Conservation (phyloP, 2,888 invertebrate genomes). For the Caenorhabditis sp. region DNA sequence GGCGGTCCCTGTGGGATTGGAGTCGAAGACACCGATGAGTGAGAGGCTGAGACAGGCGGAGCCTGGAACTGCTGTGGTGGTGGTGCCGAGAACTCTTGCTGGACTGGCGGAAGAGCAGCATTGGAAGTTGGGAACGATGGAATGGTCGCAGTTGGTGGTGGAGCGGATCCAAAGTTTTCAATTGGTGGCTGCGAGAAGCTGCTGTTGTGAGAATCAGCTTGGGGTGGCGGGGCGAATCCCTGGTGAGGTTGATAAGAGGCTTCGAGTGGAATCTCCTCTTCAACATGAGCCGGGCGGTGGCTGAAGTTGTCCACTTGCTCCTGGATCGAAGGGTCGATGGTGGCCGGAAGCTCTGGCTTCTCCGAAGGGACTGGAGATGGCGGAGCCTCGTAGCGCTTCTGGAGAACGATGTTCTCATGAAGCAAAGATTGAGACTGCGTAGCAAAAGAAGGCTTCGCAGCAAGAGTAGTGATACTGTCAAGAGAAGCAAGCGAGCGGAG, state of each 20-base stretch:
- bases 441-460: background rate
- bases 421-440: background rate
- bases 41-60: conserved; percentile 38
- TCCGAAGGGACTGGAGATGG: conserved; percentile 71
- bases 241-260: background rate
- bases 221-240: conserved; percentile 15
- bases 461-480: conserved; percentile 31
- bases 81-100: conserved; percentile 34
- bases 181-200: conserved; percentile 49
- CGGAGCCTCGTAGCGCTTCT: conserved; percentile 52
- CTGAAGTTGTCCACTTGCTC: conserved; percentile 70
- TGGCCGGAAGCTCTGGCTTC: conserved; percentile 71
- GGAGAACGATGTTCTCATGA: conserved; percentile 31
- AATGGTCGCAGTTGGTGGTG: conserved; percentile 64
- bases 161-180: conserved; percentile 40
- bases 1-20: conserved; percentile 61
- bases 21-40: conserved; percentile 68
- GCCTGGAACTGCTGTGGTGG: conserved; percentile 26
- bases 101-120: conserved; percentile 59
- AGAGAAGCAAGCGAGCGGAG: conserved; percentile 36
- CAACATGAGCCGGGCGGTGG: conserved; percentile 51
- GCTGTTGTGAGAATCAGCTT: conserved; percentile 28
- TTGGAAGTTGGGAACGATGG: conserved; percentile 72
- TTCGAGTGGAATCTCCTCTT: conserved; percentile 65
- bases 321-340: conserved; percentile 76